These are phyloP conservation scores for Drosophila punjabiensis DNA, from an alignment of 1,140 invertebrate species.

Conservation along the genomic window DNA sequence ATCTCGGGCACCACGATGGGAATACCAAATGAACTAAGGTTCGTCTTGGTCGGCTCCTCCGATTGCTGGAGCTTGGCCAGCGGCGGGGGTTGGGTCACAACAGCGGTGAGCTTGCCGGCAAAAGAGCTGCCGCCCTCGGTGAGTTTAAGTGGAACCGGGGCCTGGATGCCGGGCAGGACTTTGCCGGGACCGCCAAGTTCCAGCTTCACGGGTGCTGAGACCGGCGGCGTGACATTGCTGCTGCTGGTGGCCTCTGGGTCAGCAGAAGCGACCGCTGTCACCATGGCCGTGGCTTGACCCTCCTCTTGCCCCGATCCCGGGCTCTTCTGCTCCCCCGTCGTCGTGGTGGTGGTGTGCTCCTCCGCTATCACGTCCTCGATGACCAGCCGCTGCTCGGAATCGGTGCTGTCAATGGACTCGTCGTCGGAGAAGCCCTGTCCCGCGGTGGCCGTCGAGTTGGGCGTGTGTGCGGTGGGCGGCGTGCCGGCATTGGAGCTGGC, in stretches of 20 bases:
- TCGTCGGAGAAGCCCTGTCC: slow-evolving; percentile 71
- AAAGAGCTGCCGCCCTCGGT: slow-evolving; percentile 30
- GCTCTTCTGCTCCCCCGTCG: slow-evolving; percentile 62
- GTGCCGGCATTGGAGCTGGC: slow-evolving; percentile 62
- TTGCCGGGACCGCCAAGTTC: slow-evolving; percentile 43
- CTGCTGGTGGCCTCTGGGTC: slow-evolving; percentile 35
- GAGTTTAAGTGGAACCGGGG: slow-evolving; percentile 66
- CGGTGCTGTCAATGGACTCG: slow-evolving; percentile 89
- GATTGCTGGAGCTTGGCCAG: slow-evolving; percentile 13
- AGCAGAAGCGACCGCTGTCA: slow-evolving; percentile 8
- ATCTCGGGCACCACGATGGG: slow-evolving; percentile 78
- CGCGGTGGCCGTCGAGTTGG: slow-evolving; percentile 35
- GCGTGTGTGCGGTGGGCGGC: slow-evolving; percentile 54
- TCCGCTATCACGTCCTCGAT: slow-evolving; percentile 85
- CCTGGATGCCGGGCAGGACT: slow-evolving; percentile 42
- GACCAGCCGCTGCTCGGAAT: slow-evolving; percentile 89
- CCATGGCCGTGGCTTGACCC: slow-evolving; percentile 7
- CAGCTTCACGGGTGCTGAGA: slow-evolving; percentile 58
- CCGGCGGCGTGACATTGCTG: slow-evolving; percentile 32
- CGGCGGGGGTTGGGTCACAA: slow-evolving; percentile 28
- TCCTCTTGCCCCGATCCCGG: slow-evolving; percentile 50
- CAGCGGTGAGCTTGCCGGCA: slow-evolving; percentile 32
- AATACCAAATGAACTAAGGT: slow-evolving; percentile 49
- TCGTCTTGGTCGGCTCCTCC: neutral
- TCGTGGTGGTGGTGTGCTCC: slow-evolving; percentile 55